Conservation (phyloP, 2,113 vertebrate species). For the Heteronetta atricapilla region DNA sequence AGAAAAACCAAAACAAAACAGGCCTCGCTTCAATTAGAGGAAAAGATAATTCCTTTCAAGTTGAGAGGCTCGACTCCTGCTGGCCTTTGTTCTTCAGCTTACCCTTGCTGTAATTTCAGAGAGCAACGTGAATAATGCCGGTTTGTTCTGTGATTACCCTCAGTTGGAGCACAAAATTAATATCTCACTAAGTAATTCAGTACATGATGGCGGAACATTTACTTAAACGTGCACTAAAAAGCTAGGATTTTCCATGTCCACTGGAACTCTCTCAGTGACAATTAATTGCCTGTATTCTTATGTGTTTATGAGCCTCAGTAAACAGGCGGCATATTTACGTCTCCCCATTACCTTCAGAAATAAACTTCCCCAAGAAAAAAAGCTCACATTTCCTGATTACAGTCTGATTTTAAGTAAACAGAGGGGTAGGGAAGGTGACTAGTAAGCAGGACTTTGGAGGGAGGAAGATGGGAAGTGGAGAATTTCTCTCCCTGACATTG, state of each 20-base stretch:
- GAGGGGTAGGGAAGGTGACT: neutral
- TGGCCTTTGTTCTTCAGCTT: constrained; percentile 61
- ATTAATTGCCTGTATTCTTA: constrained; percentile 71
- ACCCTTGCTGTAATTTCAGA: constrained; percentile 36
- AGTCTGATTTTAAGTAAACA: constrained; percentile 58
- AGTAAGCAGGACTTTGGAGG: neutral
- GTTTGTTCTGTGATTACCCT: constrained; percentile 69
- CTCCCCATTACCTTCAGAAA: constrained; percentile 68
- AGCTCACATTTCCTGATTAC: constrained; percentile 51
- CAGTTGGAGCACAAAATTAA: constrained; percentile 67
- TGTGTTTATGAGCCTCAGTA: constrained; percentile 74
- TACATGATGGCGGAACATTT: constrained; percentile 61
- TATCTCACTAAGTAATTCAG: constrained; percentile 72
- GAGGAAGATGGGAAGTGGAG: neutral
- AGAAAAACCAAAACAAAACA: constrained; percentile 47
- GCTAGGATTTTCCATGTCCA: constrained; percentile 35
- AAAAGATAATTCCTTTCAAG: constrained; percentile 71
- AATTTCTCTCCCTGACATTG: neutral
- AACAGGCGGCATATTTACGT: constrained; percentile 72
- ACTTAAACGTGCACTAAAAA: constrained; percentile 69
- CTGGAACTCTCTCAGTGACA: constrained; percentile 69
- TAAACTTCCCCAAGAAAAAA: constrained; percentile 72
- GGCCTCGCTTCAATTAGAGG: constrained; percentile 54
- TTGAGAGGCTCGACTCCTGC: constrained; percentile 55
- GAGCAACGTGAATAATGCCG: constrained; percentile 38